phyloP scores from a whole-genome alignment of 2,113 vertebrate genomes.

The Pelecanoides urinatrix region DNA sequence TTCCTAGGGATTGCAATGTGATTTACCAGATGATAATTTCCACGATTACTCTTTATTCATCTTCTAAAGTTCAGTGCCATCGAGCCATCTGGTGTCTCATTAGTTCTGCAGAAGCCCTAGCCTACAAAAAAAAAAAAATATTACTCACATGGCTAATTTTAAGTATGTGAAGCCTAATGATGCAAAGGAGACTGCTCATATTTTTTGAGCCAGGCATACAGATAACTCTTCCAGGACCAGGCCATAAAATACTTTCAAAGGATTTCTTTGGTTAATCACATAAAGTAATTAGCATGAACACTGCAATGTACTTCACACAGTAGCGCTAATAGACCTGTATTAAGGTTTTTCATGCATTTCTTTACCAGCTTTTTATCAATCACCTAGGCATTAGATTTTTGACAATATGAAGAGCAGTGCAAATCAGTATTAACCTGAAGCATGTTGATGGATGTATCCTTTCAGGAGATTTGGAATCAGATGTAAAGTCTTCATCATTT shows the following conservation, averaged over 20 bases:
- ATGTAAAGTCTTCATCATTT: neutral
- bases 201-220: neutral
- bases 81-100: slow-evolving; percentile 49
- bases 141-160: slow-evolving; percentile 25
- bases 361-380: neutral
- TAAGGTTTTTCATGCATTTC: neutral
- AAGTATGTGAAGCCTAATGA: neutral
- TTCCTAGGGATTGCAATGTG: neutral
- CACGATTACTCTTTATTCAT: slow-evolving; percentile 28
- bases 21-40: slow-evolving; percentile 47
- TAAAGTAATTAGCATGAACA: neutral
- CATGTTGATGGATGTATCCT: neutral
- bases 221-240: neutral
- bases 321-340: neutral
- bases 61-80: slow-evolving; percentile 46
- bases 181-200: slow-evolving; percentile 15
- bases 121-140: neutral
- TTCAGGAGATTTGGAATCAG: neutral
- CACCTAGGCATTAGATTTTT: neutral
- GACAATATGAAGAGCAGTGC: neutral
- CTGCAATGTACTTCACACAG: neutral
- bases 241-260: neutral
- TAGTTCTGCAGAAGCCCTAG: slow-evolving; percentile 26
- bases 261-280: neutral
- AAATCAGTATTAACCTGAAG: neutral